Conservation (phyloP, 2,888 invertebrate species). For the Lasioglossum leucozonium region DNA sequence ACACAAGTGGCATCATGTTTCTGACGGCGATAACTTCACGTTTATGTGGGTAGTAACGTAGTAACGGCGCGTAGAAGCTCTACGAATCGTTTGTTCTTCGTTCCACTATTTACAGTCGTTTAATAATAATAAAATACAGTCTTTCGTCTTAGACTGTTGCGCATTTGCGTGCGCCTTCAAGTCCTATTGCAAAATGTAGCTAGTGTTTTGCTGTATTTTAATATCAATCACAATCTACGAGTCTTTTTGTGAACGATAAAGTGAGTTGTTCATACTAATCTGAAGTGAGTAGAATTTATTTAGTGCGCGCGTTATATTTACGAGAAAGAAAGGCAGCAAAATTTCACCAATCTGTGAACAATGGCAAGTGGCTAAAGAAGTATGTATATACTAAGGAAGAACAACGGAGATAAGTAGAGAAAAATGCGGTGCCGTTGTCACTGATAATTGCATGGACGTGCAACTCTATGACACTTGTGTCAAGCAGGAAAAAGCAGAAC, state of each 20-base stretch:
- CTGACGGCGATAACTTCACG: constrained; percentile 39
- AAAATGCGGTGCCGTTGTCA: constrained; percentile 41
- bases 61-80: constrained; percentile 45
- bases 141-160: background rate
- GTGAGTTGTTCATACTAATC: constrained; percentile 25
- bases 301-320: constrained; percentile 46
- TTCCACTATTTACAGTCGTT: constrained; percentile 26
- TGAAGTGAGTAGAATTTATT: constrained; percentile 60
- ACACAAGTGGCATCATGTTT: constrained; percentile 7
- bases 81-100: constrained; percentile 23
- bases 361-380: constrained; percentile 27
- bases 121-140: constrained; percentile 23
- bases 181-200: background rate
- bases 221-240: constrained; percentile 17
- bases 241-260: constrained; percentile 25
- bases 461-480: constrained; percentile 63
- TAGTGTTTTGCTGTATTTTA: background rate
- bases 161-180: background rate
- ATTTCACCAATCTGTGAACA: constrained; percentile 45
- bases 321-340: constrained; percentile 27
- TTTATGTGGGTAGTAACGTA: constrained; percentile 29
- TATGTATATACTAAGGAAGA: constrained; percentile 18
- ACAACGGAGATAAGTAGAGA: constrained; percentile 42
- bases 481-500: constrained; percentile 61
- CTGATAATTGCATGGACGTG: constrained; percentile 54